Conservation (phyloP, 2,797 vertebrate genomes). For the Luscinia luscinia region DNA sequence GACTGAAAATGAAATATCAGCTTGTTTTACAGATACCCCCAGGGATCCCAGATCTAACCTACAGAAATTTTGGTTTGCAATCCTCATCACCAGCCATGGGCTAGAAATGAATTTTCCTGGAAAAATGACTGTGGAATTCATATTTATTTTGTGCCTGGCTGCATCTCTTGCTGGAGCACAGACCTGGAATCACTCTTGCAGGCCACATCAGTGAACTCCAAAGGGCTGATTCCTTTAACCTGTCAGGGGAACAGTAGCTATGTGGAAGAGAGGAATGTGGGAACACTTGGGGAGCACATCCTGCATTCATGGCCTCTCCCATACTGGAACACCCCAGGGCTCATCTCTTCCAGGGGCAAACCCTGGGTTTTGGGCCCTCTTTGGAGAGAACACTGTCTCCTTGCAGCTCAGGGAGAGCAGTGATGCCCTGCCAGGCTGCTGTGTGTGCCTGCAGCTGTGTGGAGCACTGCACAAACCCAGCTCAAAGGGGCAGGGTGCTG, state of each 20-base stretch:
- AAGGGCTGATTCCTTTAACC: neutral
- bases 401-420: neutral
- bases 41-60: neutral
- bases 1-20: neutral
- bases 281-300: neutral
- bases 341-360: neutral
- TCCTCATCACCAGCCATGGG: neutral
- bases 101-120: neutral
- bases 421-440: neutral
- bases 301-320: neutral
- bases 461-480: neutral
- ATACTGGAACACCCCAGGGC: neutral
- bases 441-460: neutral
- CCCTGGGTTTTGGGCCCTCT: neutral
- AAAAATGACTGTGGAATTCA: neutral
- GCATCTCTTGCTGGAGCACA: neutral
- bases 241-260: neutral
- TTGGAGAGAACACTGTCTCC: neutral
- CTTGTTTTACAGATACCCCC: neutral
- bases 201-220: neutral
- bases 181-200: neutral
- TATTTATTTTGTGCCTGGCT: neutral
- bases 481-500: neutral
- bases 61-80: neutral
- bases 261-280: neutral